Evolutionary conservation across 2,888 invertebrate genomes (phyloP), one percentile per base, ranked within the genome.

Genomic region (Euzophera pinguis): DNA sequence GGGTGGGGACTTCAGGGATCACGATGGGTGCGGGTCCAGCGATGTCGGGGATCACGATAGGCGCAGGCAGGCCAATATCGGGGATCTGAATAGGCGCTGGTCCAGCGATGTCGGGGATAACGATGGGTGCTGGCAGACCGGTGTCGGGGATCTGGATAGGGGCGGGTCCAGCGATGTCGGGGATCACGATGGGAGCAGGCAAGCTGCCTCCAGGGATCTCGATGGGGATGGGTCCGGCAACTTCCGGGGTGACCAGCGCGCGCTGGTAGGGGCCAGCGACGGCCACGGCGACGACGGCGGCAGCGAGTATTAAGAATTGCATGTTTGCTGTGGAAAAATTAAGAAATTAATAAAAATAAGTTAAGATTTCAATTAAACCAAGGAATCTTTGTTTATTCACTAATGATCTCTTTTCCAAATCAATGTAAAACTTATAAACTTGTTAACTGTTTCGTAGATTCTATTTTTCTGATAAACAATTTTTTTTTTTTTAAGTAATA

Each of bases 221-320:
- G 4, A 56, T 47, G 34, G 57, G 14, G 56, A 65, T 68, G 27
- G 35, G 53, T 59, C 70, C 64, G 7, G 63, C 57, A 17, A 57
- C 9, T 56, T 68, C 69, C 17, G 38, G 53, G 42, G 48, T 47
- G 50, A 64, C 52, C 37, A 47, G 49, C 3, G 61, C 50, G 32
- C 71, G 73, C 53, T 59, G 67, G 35, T 64, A 1, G 53, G 58
- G 43, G 47, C 65, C 65, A 57, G 76, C 78, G 58, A 77, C 73
- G 47, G 81, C 79, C 70, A 78, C 78, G 60, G 78, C 66, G 61
- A 61, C 54, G 47, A 67, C 53, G 35, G 69, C 57, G 29, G 62
- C 63, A 37, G 56, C 57, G 29, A 58, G 39, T 32, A 60, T 47
- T 48, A 60, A 53, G 57, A 57, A 57, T 52, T 56, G 57, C 59